phyloP scores from a whole-genome alignment of 30 jellyfish, hydroid and myxozoan species.

The Catostylus mosaicus region DNA sequence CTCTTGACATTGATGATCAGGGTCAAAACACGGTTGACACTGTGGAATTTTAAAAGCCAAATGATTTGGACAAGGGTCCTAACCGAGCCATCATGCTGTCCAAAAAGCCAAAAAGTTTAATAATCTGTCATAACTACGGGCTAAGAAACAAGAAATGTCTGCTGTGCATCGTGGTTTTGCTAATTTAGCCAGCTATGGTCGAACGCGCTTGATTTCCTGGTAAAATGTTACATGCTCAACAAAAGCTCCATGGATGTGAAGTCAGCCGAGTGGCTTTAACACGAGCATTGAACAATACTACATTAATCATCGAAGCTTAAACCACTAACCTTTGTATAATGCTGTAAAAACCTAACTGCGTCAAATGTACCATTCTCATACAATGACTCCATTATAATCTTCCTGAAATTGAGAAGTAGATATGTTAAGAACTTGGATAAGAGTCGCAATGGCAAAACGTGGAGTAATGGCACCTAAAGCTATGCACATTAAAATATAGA shows the following conservation, averaged over 20 bases:
- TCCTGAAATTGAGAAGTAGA: slow-evolving; percentile 19
- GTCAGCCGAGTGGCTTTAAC: not conserved
- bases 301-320: slow-evolving; percentile 1
- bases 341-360: slow-evolving; percentile 12
- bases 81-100: no score
- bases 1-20: no score
- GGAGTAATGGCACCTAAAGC: no score
- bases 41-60: no score
- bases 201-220: slow-evolving; percentile 12
- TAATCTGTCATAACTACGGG: not conserved
- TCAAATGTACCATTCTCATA: slow-evolving; percentile 26
- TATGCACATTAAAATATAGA: no score
- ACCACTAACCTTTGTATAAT: slow-evolving; percentile 23
- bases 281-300: slow-evolving; percentile 3
- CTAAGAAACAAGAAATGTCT: not conserved
- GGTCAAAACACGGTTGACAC: no score
- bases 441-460: no score
- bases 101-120: no score
- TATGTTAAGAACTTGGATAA: not conserved
- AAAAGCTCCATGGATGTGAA: not conserved
- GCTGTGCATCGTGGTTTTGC: not conserved
- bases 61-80: no score
- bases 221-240: slow-evolving; percentile 3
- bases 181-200: not conserved
- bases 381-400: slow-evolving; percentile 27